Conservation (phyloP, 2,113 vertebrate genomes). For the Nerophis ophidion region DNA sequence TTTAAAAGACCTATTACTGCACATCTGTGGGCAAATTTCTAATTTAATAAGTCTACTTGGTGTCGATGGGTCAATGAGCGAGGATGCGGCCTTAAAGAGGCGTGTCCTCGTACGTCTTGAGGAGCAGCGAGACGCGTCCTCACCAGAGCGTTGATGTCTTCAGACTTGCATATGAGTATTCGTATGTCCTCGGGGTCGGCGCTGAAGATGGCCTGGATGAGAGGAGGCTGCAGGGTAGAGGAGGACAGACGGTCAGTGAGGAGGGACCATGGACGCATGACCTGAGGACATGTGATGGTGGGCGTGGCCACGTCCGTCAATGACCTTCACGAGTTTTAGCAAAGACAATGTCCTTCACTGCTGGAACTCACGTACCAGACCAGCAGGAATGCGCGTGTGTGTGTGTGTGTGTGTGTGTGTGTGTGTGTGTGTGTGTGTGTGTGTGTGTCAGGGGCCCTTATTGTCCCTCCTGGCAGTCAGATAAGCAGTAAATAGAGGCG, state of each 20-base stretch:
- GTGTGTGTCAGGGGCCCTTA: constrained; percentile 1
- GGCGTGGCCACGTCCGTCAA: background rate
- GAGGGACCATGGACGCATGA: background rate
- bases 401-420: background rate
- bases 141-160: constrained; percentile 95
- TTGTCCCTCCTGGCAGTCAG: constrained; percentile 39
- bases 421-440: too few species aligned
- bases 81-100: too few species aligned
- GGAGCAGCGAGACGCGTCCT: background rate
- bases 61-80: too few species aligned
- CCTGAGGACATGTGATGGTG: background rate
- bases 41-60: too few species aligned
- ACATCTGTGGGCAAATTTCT: too few species aligned
- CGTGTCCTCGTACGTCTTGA: background rate
- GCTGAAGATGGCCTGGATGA: constrained; percentile 94
- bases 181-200: constrained; percentile 94
- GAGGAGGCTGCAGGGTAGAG: constrained; percentile 76
- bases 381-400: background rate
- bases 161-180: constrained; percentile 93
- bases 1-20: too few species aligned
- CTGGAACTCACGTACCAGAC: background rate
- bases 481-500: constrained; percentile 44
- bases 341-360: background rate
- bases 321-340: background rate
- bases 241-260: background rate